A percentile compares a stretch with the other conserved stretches of the same genome.
phyloP scores from a whole-genome alignment of 1,140 invertebrate species.

The Penaeus vannamei region DNA sequence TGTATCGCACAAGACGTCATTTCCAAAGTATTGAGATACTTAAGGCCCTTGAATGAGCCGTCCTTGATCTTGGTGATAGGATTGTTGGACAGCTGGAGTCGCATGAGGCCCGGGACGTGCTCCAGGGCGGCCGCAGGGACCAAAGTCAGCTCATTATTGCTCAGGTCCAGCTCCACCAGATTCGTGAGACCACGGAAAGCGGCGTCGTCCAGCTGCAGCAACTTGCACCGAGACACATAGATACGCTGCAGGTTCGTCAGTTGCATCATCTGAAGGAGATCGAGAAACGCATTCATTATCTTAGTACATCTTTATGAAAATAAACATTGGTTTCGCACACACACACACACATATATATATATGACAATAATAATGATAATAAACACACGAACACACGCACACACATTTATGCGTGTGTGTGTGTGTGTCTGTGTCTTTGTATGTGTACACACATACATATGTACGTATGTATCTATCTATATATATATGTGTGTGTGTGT shows the following conservation, averaged over 20 bases:
- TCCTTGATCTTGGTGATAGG: constrained; percentile 84
- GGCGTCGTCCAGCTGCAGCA: constrained; percentile 86
- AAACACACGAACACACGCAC: background rate
- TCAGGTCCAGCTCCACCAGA: constrained; percentile 89
- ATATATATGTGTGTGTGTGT: too few species aligned
- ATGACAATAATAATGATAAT: too few species aligned
- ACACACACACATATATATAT: background rate
- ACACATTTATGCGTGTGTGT: background rate
- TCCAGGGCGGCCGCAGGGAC: constrained; percentile 85
- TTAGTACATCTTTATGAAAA: background rate
- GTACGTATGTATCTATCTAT: too few species aligned
- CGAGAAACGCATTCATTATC: background rate
- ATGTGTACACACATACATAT: too few species aligned
- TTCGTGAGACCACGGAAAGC: constrained; percentile 89
- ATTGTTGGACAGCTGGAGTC: constrained; percentile 84
- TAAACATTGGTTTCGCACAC: background rate
- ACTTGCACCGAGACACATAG: constrained; percentile 84
- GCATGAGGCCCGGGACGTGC: constrained; percentile 81
- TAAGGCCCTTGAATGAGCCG: constrained; percentile 82
- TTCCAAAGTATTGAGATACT: constrained; percentile 86
- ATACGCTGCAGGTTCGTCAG: constrained; percentile 89
- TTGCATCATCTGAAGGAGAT: constrained; percentile 76
- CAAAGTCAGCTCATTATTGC: constrained; percentile 83
- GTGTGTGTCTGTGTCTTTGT: background rate
- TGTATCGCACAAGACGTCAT: constrained; percentile 85